phyloP scores from a whole-genome alignment of 2,888 invertebrate species.

The Drosophila leonis region DNA sequence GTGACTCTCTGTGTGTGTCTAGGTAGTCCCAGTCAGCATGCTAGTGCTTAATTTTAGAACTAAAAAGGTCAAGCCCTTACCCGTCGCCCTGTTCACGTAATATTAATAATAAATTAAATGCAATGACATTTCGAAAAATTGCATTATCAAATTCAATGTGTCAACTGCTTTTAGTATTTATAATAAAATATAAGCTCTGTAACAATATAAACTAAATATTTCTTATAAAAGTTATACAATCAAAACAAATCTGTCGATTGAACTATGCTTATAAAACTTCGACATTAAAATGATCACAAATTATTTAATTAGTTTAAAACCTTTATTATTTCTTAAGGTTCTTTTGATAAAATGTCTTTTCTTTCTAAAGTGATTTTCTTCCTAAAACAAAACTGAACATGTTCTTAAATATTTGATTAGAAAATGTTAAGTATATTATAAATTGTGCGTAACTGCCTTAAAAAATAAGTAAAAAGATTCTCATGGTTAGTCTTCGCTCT shows the following conservation, averaged over 20 bases:
- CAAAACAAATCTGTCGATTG: not conserved
- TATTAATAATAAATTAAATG: conserved; percentile 26
- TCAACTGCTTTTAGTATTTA: not conserved
- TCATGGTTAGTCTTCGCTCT: not conserved
- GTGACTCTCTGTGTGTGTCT: not conserved
- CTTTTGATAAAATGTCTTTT: not conserved
- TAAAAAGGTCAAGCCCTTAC: conserved; percentile 8
- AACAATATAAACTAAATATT: not conserved
- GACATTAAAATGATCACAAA: not conserved
- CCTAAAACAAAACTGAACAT: too few species aligned
- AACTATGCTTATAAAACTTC: not conserved
- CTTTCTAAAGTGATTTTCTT: too few species aligned
- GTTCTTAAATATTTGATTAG: not conserved
- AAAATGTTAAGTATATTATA: not conserved
- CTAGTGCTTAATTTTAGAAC: conserved; percentile 18
- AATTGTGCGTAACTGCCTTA: not conserved
- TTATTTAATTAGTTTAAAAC: not conserved
- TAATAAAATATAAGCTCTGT: too few species aligned
- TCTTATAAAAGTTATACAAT: not conserved
- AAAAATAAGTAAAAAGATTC: not conserved
- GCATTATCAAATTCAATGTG: not conserved
- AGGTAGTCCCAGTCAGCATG: not conserved
- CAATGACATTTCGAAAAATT: not conserved
- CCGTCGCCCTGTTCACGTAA: conserved; percentile 34
- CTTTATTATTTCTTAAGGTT: not conserved